Evolutionary conservation across 2,113 vertebrate species (phyloP), one percentile per base, ranked within the genome.

Genomic region (Heloderma charlesbogerti): DNA sequence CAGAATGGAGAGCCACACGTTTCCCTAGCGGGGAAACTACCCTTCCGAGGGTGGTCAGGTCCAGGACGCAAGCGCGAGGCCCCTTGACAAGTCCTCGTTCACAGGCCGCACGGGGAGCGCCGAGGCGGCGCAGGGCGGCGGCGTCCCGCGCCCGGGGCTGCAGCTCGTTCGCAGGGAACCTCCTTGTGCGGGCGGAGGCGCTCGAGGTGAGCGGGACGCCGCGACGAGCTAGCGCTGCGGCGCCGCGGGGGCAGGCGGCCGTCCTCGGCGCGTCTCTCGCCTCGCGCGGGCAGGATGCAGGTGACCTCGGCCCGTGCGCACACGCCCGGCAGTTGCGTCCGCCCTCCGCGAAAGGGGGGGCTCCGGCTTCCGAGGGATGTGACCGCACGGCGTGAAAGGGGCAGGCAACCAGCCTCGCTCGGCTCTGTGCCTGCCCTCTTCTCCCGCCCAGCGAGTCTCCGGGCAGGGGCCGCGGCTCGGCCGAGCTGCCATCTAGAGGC

Each of bases 401-500:
- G 74, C 84, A 48, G 84, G 88, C 88, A 86, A 25, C 10, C 87
- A 63, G 45, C 3, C 34, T 1, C 3, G 71, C 37, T 2, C 2
- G 71, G 10, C 79, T 22, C 48, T 43, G 16, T 37, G 69, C 27
- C 5, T 10, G 67, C 40, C 25, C 77, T 72, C 27, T 22, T 6
- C 1, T 1, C 3, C 20, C 45, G 1, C 71, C 1, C 8, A 3
- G 12, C 5, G 31, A 3, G 82, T 31, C 7, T 51, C 6, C 80
- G 54, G 69, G 79, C 48, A 9, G 40, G n/a, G 29, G 7, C 48
- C 20, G 27, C 81, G 10, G 72, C 82, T 40, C 43, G 82, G 2
- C 94, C 37, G 72, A 43, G 92, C 95, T 94, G 96, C 96, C 97
- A 93, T 75, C 96, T 95, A 94, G 95, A 87, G 97, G 96, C 94